Conservation (phyloP, 1,140 invertebrate genomes). For the Acyrthosiphon pisum region DNA sequence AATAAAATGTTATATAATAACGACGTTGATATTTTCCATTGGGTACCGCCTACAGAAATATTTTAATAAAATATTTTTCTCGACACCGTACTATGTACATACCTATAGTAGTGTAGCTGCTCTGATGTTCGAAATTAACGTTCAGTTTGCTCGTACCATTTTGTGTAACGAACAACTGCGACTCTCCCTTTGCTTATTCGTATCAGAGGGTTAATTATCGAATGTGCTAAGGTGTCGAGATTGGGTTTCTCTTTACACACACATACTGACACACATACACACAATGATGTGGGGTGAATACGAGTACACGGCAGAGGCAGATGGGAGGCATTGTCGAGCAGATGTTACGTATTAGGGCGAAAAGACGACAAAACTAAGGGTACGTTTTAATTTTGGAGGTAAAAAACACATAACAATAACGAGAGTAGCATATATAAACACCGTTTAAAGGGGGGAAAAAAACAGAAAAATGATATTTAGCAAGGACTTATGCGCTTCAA, state of each 20-base stretch:
- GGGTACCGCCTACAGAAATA: background rate
- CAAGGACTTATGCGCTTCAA: background rate
- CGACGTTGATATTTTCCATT: background rate
- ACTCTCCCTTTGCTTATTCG: background rate
- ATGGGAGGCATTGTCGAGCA: constrained; percentile 41
- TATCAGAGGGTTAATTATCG: constrained; percentile 53
- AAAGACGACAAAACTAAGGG: constrained; percentile 33
- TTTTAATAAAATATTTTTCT: background rate
- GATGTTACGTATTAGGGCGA: constrained; percentile 53
- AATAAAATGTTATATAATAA: background rate
- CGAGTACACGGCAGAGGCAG: background rate
- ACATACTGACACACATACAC: background rate
- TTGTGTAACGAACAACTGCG: background rate
- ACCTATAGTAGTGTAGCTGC: background rate
- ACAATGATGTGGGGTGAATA: background rate
- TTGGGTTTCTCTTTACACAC: constrained; percentile 38
- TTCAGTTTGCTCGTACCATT: constrained; percentile 19
- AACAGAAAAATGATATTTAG: constrained; percentile 14
- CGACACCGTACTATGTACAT: no score
- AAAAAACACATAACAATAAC: constrained; percentile 22
- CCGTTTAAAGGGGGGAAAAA: background rate
- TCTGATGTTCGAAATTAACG: background rate
- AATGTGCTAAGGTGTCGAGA: constrained; percentile 52
- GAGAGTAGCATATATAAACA: constrained; percentile 26
- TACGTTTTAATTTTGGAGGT: constrained; percentile 41